These are phyloP conservation scores for Zonitis immaculata DNA, from an alignment of 2,888 invertebrate genomes.

Conservation along the genomic window DNA sequence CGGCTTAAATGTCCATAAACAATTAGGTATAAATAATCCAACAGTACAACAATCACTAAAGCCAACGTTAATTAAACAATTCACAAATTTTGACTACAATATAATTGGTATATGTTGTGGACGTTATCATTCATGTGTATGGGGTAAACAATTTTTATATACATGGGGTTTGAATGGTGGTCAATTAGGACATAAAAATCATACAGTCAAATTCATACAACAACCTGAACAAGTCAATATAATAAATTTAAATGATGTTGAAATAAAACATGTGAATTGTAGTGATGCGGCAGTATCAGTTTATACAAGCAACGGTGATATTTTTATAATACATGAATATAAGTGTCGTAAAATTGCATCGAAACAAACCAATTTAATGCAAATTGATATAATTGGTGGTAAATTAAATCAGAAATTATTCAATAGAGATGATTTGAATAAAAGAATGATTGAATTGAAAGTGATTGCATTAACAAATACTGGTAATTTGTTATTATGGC, in stretches of 20 bases:
- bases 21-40: slow-evolving; percentile 59
- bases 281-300: slow-evolving; percentile 66
- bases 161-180: slow-evolving; percentile 82
- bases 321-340: slow-evolving; percentile 66
- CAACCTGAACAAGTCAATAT: slow-evolving; percentile 52
- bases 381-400: slow-evolving; percentile 53
- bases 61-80: slow-evolving; percentile 47
- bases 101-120: slow-evolving; percentile 60
- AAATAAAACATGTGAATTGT: slow-evolving; percentile 52
- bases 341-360: slow-evolving; percentile 65
- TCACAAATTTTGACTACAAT: slow-evolving; percentile 39
- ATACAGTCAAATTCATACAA: slow-evolving; percentile 42
- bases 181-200: slow-evolving; percentile 66
- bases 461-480: slow-evolving; percentile 58
- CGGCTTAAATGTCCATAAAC: slow-evolving; percentile 62
- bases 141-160: slow-evolving; percentile 60
- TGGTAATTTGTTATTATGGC: slow-evolving; percentile 65
- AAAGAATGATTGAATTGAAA: slow-evolving; percentile 53
- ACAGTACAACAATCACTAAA: slow-evolving; percentile 46
- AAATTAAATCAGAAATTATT: slow-evolving; percentile 47
- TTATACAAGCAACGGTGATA: slow-evolving; percentile 61
- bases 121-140: slow-evolving; percentile 66
- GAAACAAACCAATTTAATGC: slow-evolving; percentile 44
- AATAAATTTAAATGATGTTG: slow-evolving; percentile 24
- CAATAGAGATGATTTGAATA: slow-evolving; percentile 45